Evolutionary conservation across 2,888 invertebrate genomes (phyloP).

Genomic region (Ernsta delagoae): DNA sequence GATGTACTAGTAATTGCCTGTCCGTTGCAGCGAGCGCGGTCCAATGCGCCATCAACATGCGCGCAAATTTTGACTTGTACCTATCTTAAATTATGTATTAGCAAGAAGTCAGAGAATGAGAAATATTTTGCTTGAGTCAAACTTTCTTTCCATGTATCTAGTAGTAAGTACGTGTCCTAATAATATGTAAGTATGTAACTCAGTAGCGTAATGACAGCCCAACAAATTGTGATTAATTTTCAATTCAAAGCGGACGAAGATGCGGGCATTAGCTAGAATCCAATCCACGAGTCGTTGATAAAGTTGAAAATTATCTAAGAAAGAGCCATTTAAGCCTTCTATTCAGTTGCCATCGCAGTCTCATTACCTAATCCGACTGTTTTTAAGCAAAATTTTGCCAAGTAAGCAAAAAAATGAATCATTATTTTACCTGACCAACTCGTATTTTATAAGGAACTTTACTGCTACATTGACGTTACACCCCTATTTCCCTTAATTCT

Average conservation of each 20-base stretch:
- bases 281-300: neutral
- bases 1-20: constrained; percentile 42
- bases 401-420: neutral
- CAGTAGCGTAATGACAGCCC: no score
- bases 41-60: constrained; percentile 38
- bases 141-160: no score
- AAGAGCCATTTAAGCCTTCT: neutral
- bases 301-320: neutral
- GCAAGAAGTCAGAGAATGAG: no score
- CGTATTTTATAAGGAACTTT: neutral
- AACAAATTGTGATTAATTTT: no score
- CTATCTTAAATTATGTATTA: no score
- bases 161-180: no score
- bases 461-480: neutral
- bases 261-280: no score
- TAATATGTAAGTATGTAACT: no score
- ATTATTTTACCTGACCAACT: neutral
- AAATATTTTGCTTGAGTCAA: no score
- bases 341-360: neutral
- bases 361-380: no score
- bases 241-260: no score
- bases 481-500: neutral
- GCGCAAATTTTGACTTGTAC: constrained; percentile 21
- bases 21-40: constrained; percentile 41
- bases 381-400: neutral